These are phyloP conservation scores for Aphelenchoides fujianensis DNA, from an alignment of 1,140 invertebrate genomes.

Conservation along the genomic window DNA sequence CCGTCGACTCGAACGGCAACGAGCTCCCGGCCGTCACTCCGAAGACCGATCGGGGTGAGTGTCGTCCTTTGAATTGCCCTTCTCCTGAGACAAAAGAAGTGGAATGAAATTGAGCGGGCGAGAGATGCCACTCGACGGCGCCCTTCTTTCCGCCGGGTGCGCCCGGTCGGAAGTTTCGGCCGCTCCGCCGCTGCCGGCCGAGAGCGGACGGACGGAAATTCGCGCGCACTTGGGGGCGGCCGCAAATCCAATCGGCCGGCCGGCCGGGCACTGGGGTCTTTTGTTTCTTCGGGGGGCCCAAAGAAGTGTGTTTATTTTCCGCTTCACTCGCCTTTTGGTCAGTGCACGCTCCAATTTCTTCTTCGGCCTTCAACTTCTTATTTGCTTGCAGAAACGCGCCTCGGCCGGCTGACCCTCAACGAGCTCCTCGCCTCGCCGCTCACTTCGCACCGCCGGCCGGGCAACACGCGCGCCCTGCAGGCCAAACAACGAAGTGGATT, in stretches of 20 bases:
- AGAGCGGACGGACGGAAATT: background rate
- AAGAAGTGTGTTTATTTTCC: background rate
- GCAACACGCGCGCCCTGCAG: background rate
- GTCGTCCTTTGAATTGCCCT: background rate
- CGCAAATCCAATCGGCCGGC: background rate
- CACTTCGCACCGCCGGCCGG: background rate
- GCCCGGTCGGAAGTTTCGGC: no score
- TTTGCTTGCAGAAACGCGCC: slow-evolving; percentile 7
- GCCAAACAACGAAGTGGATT: slow-evolving; percentile 18
- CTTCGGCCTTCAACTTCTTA: background rate
- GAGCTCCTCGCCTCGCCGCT: slow-evolving; percentile 8
- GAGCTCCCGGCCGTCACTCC: background rate
- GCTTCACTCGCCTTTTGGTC: no score
- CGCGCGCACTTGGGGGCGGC: background rate
- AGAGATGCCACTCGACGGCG: background rate
- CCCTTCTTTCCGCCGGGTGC: background rate
- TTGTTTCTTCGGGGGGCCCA: no score
- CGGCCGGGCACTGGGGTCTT: background rate
- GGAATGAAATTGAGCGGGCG: background rate
- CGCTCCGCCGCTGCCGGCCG: no score
- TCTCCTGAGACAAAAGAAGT: background rate
- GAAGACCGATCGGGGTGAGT: slow-evolving; percentile 12
- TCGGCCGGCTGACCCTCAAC: background rate
- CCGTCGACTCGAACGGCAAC: slow-evolving; percentile 13
- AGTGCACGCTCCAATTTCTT: background rate